Evolutionary conservation across 2,888 invertebrate genomes (phyloP).

Genomic region (Cacoxenus indagator): DNA sequence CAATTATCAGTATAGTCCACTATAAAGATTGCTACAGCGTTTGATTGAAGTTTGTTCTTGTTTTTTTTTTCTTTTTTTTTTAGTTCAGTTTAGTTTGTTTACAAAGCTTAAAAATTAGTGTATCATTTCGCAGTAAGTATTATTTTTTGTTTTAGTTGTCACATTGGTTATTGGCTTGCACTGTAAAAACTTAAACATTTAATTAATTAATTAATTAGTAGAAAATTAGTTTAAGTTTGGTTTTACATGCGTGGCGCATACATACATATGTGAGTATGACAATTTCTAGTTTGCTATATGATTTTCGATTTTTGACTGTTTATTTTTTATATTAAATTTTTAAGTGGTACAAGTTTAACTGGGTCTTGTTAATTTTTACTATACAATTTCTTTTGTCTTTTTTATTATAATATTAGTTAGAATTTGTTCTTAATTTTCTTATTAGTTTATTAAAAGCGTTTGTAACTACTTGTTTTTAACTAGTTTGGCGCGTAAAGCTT

Average conservation of each 20-base stretch:
- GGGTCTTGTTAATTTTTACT: slow-evolving; percentile 27
- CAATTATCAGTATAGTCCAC: neutral
- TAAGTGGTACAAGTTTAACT: slow-evolving; percentile 41
- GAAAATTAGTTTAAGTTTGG: slow-evolving; percentile 55
- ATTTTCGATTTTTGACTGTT: slow-evolving; percentile 18
- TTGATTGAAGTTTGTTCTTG: slow-evolving; percentile 1
- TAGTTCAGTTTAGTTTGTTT: slow-evolving; percentile 26
- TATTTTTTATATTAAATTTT: neutral
- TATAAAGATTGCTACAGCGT: slow-evolving; percentile 32
- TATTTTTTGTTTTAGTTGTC: slow-evolving; percentile 33
- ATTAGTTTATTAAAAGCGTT: slow-evolving; percentile 24
- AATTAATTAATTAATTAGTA: slow-evolving; percentile 46
- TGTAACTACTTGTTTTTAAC: slow-evolving; percentile 46
- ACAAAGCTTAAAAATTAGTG: slow-evolving; percentile 38
- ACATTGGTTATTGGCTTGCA: slow-evolving; percentile 38
- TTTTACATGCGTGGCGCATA: slow-evolving; percentile 66
- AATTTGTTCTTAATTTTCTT: slow-evolving; percentile 26
- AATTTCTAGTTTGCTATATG: slow-evolving; percentile 44
- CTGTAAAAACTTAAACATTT: slow-evolving; percentile 56
- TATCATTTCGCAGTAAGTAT: slow-evolving; percentile 32
- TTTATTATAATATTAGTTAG: slow-evolving; percentile 34
- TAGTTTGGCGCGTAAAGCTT: slow-evolving; percentile 61
- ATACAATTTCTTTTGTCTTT: slow-evolving; percentile 29
- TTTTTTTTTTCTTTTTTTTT: slow-evolving; percentile 11
- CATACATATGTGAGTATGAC: slow-evolving; percentile 37